Conservation (phyloP, 1,140 invertebrate genomes). For the Maconellicoccus hirsutus region DNA sequence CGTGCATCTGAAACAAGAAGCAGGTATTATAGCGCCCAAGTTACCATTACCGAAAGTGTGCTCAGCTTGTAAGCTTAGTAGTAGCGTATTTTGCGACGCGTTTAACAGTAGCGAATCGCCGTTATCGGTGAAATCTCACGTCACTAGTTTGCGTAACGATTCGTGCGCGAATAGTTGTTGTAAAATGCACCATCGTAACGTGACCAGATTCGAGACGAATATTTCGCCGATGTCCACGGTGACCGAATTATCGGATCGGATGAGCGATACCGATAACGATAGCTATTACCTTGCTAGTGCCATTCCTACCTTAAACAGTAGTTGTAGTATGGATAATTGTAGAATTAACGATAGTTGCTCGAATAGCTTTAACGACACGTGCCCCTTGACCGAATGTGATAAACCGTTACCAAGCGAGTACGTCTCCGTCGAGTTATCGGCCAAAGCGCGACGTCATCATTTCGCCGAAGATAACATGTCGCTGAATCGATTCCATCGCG, state of each 20-base stretch:
- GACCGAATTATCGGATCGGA: conserved; percentile 1
- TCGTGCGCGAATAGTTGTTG: background rate
- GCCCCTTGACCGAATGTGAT: background rate
- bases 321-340: background rate
- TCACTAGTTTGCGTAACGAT: background rate
- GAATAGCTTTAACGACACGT: background rate
- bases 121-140: background rate
- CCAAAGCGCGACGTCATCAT: background rate
- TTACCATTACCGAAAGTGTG: conserved; percentile 10
- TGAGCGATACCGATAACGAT: background rate
- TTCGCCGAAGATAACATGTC: conserved; percentile 16
- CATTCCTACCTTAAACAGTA: background rate
- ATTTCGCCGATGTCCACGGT: conserved; percentile 3
- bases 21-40: conserved; percentile 53
- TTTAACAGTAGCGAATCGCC: background rate
- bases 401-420: background rate
- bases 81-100: conserved; percentile 13
- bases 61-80: conserved; percentile 17
- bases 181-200: conserved; percentile 1
- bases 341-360: background rate
- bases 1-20: conserved; percentile 50
- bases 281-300: background rate
- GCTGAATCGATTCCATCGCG: background rate
- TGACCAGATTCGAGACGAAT: background rate
- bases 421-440: background rate